Evolutionary conservation across 2,797 vertebrate genomes (phyloP).

Genomic region (Syngnathus rostellatus): DNA sequence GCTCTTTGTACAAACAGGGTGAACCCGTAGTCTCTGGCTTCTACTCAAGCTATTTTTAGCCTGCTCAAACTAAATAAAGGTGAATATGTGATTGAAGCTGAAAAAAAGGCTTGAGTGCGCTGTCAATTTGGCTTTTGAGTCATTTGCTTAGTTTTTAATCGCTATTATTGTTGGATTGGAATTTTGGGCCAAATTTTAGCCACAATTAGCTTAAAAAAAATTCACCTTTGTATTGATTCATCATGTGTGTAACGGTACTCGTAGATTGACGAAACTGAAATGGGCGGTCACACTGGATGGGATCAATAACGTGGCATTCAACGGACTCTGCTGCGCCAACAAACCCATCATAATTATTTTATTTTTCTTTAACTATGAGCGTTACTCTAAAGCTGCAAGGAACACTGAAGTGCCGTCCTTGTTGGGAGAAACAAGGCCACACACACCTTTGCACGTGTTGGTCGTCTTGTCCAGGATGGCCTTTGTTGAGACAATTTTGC

Average conservation of each 20-base stretch:
- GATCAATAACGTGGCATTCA: too few species aligned
- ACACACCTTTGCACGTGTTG: slow-evolving; percentile 98
- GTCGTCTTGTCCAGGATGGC: slow-evolving; percentile 99
- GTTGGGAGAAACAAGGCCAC: slow-evolving; percentile 15
- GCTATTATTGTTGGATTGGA: too few species aligned
- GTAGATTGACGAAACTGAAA: neutral
- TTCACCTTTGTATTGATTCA: neutral
- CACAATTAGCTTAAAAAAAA: too few species aligned
- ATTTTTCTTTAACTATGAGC: neutral
- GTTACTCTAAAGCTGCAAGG: neutral
- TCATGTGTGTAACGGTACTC: neutral
- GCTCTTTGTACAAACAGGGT: slow-evolving; percentile 53
- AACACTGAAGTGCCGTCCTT: neutral
- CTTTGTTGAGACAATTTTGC: slow-evolving; percentile 98
- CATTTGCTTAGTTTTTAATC: neutral
- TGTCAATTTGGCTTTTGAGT: slow-evolving; percentile 2
- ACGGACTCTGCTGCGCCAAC: too few species aligned
- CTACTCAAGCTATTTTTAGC: slow-evolving; percentile 41
- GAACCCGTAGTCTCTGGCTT: slow-evolving; percentile 27
- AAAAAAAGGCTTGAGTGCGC: neutral
- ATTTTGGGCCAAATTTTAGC: too few species aligned
- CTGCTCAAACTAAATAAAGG: slow-evolving; percentile 14
- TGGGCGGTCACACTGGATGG: too few species aligned
- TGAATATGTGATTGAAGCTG: slow-evolving; percentile 10
- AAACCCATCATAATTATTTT: too few species aligned